Evolutionary conservation across 2,797 vertebrate species (phyloP).

Genomic region (Forpus xanthops): DNA sequence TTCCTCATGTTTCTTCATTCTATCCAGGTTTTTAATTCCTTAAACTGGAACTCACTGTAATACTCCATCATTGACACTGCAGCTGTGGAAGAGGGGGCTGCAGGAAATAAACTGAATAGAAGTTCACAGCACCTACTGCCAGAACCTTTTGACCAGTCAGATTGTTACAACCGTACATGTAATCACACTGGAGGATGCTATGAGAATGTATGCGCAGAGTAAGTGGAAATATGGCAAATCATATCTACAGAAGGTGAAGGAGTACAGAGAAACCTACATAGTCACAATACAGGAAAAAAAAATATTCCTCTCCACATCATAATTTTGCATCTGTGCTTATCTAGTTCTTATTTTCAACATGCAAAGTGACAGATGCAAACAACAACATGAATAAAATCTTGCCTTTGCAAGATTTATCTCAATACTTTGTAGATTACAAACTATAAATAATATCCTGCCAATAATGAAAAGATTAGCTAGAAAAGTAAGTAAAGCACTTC

Average conservation of each 20-base stretch:
- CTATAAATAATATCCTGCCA: neutral
- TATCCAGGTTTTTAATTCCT: neutral
- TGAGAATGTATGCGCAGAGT: neutral
- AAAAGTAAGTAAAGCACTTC: neutral
- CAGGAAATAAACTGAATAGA: neutral
- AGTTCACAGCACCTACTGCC: neutral
- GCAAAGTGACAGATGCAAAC: slow-evolving; percentile 23
- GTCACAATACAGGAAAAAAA: neutral
- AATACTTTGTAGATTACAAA: neutral
- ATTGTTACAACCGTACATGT: neutral
- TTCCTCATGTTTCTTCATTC: neutral
- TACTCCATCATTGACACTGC: neutral
- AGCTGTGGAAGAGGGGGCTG: neutral
- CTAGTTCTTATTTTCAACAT: neutral
- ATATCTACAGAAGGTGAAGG: neutral
- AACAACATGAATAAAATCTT: slow-evolving; percentile 1
- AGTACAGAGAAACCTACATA: neutral
- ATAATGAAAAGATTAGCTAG: neutral
- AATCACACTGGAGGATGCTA: neutral
- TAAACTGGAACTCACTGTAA: neutral
- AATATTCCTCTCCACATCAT: neutral
- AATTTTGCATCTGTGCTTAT: slow-evolving; percentile 22
- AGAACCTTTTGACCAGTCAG: neutral
- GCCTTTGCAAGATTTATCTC: neutral
- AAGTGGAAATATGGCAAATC: neutral